These are phyloP conservation scores for Asarcornis scutulata DNA, from an alignment of 2,113 vertebrate species.

Conservation along the genomic window DNA sequence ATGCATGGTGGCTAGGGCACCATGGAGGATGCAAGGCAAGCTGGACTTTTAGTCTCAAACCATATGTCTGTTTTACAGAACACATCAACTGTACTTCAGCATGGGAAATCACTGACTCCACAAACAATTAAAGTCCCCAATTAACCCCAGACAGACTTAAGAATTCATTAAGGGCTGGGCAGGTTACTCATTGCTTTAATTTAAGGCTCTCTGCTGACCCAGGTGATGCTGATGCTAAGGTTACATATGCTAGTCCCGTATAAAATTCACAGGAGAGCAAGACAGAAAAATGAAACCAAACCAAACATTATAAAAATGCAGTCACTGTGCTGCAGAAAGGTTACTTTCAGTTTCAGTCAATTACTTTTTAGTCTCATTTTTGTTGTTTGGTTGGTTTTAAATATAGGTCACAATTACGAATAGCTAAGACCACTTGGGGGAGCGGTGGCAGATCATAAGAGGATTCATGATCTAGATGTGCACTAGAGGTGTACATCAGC, in stretches of 20 bases:
- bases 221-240: fast-evolving
- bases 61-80: fast-evolving
- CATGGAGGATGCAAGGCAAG: fast-evolving
- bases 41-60: neutral
- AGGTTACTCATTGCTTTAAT: neutral
- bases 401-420: neutral
- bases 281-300: neutral
- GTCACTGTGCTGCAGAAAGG: neutral
- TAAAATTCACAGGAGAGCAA: neutral
- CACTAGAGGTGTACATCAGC: neutral
- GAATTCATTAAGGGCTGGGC: neutral
- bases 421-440: neutral
- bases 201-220: neutral
- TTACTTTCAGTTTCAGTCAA: neutral
- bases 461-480: neutral
- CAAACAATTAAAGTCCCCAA: neutral
- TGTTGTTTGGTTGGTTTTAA: neutral
- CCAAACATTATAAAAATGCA: fast-evolving
- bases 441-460: neutral
- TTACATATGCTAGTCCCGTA: fast-evolving
- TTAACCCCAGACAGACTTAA: neutral
- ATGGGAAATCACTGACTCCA: neutral
- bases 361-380: neutral
- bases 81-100: neutral
- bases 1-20: neutral